Evolutionary conservation across 2,797 vertebrate species (phyloP), one percentile per base, ranked within the genome.

Genomic region (Gadopsis bispinosus): DNA sequence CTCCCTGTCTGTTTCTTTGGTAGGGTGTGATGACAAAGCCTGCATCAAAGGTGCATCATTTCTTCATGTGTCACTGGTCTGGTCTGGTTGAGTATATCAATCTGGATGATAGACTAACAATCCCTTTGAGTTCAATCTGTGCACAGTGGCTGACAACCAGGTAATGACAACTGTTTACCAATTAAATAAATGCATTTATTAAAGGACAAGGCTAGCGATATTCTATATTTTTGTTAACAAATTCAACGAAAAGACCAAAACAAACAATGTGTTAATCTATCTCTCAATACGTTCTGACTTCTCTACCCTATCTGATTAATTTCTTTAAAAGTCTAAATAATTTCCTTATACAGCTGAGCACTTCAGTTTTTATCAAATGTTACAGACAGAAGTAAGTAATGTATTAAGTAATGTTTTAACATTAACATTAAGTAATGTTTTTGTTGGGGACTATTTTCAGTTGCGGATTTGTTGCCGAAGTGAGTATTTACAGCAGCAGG

Each of bases 1-100:
- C 20, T 48, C 19, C 20, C 56, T 73, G 41, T 63, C 56, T 73
- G 41, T 63, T 13, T 73, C 66, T 62, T 69, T 7, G 43, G 8
- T 1, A 39, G 19, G 53, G 53, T n/a, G 54, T 60, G 61, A 43
- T 56, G 51, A 70, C 31, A 60, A 71, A 71, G 10, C 13, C 26
- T 53, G 26, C 33, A 26, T 26, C 26, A 26, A 26, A 47, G 35
- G 11, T 59, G 48, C 43, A 63, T 75, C 13, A 3, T 60, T 74
- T 47, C 11, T 51, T 56, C 16, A 29, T n/a, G 7, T 35, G 26
- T 58, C 10, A 19, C 41, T 22, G 26, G 33, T 70, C 22, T 50
- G 48, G 43, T 56, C 39, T 41, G 22, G 19, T 26, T 19, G 37
- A 74, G 26, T 29, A 29, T 53, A 37, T 66, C 33, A 60, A 35